A percentile compares a stretch with the other conserved stretches of the same genome.
Evolutionary conservation across 2,797 vertebrate species (phyloP).

Genomic region (Acipenser ruthenus): DNA sequence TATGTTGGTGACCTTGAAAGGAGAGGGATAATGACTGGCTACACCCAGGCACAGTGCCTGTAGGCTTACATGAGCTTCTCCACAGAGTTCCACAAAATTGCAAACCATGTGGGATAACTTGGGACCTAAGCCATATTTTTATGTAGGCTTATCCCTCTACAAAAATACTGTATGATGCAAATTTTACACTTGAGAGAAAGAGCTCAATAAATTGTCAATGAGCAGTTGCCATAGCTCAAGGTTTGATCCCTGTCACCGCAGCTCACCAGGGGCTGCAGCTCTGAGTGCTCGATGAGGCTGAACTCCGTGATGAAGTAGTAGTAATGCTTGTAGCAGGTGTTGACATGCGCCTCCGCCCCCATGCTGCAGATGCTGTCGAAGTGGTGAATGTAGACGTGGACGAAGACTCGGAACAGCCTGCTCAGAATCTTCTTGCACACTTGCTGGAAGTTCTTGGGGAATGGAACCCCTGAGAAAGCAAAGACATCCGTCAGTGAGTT

Average conservation of each 20-base stretch:
- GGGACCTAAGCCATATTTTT: no score
- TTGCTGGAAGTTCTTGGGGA: slow-evolving; percentile 96
- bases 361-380: slow-evolving; percentile 93
- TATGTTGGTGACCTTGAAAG: no score
- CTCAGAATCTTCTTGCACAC: slow-evolving; percentile 97
- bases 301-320: slow-evolving; percentile 96
- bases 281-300: slow-evolving; percentile 85
- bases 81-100: no score
- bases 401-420: slow-evolving; percentile 92
- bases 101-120: no score
- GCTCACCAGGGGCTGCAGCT: slow-evolving; percentile 92
- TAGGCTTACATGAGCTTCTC: no score
- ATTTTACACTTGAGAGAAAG: no score
- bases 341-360: slow-evolving; percentile 95
- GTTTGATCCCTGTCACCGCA: not conserved
- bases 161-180: no score
- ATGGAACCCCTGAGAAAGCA: slow-evolving; percentile 74
- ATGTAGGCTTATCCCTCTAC: no score
- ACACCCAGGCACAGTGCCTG: no score
- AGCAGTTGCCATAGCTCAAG: no score
- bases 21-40: no score
- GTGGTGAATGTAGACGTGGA: slow-evolving; percentile 97
- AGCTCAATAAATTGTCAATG: no score
- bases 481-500: slow-evolving; percentile 4
- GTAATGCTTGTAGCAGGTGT: slow-evolving; percentile 98